phyloP scores from a whole-genome alignment of 1,140 invertebrate species.

The Neotoxoptera formosana region DNA sequence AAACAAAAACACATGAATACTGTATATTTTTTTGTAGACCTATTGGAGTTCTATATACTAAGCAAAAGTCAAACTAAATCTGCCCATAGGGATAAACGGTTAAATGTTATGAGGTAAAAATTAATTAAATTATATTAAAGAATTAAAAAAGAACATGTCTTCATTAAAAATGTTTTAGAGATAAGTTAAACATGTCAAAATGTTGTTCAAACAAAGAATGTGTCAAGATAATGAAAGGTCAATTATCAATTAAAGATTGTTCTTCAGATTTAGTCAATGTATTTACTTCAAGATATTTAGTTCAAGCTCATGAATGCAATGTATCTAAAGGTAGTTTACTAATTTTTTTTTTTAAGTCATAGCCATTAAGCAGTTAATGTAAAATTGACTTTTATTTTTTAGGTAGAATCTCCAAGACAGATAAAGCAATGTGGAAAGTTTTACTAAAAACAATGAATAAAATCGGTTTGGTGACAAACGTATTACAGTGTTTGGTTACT shows the following conservation, averaged over 20 bases:
- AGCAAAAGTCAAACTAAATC: not conserved
- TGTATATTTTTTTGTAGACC: conserved; percentile 27
- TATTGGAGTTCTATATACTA: conserved; percentile 30
- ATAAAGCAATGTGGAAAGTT: conserved; percentile 27
- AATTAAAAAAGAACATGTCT: not conserved
- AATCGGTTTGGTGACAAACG: not conserved
- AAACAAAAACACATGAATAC: not conserved
- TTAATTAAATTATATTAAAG: not conserved
- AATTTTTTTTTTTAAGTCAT: not conserved
- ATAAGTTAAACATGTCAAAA: not conserved
- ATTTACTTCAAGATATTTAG: conserved; percentile 20
- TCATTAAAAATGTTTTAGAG: not conserved
- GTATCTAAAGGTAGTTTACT: conserved; percentile 37
- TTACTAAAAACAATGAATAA: not conserved
- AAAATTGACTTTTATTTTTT: not conserved
- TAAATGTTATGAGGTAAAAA: conserved; percentile 38
- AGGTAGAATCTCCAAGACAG: conserved; percentile 30
- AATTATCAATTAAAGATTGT: not conserved
- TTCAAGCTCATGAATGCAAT: conserved; percentile 18
- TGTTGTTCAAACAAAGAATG: conserved; percentile 43
- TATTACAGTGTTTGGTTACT: conserved; percentile 47
- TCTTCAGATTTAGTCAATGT: conserved; percentile 32
- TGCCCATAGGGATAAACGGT: not conserved
- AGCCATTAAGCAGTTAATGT: not conserved
- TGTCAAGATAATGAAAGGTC: conserved; percentile 22